Conservation (phyloP, 1,140 invertebrate genomes). For the Drosophila mojavensis region DNA sequence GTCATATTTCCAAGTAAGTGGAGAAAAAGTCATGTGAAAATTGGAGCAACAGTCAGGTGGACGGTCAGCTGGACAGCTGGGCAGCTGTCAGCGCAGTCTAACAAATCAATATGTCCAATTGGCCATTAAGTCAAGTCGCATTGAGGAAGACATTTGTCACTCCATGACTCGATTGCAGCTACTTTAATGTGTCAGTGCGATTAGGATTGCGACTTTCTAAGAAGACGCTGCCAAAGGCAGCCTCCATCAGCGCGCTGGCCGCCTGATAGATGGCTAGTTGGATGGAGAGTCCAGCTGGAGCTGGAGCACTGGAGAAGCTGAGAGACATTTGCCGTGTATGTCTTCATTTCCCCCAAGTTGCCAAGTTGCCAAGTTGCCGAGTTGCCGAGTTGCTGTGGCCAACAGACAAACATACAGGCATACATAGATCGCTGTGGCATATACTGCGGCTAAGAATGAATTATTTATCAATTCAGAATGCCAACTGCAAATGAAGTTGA, state of each 20-base stretch:
- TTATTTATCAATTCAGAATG: slow-evolving; percentile 77
- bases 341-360: slow-evolving; percentile 74
- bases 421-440: not conserved
- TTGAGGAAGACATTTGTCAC: slow-evolving; percentile 80
- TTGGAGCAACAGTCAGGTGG: slow-evolving; percentile 55
- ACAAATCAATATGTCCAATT: slow-evolving; percentile 79
- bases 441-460: slow-evolving; percentile 59
- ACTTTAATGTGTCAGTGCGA: slow-evolving; percentile 76
- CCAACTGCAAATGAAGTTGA: slow-evolving; percentile 73
- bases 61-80: slow-evolving; percentile 6
- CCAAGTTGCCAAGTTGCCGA: slow-evolving; percentile 30
- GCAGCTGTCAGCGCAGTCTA: slow-evolving; percentile 49
- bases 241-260: slow-evolving; percentile 4
- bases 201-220: slow-evolving; percentile 30
- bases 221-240: not conserved
- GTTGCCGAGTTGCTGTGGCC: not conserved
- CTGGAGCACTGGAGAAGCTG: slow-evolving; percentile 5
- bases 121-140: slow-evolving; percentile 75
- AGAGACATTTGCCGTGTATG: slow-evolving; percentile 51
- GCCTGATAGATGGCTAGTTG: slow-evolving; percentile 3
- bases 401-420: not conserved
- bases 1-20: slow-evolving; percentile 59
- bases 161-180: slow-evolving; percentile 54
- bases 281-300: slow-evolving; percentile 20
- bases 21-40: slow-evolving; percentile 55